Evolutionary conservation across 2,888 invertebrate genomes (phyloP).

Genomic region (Blomia tropicalis): DNA sequence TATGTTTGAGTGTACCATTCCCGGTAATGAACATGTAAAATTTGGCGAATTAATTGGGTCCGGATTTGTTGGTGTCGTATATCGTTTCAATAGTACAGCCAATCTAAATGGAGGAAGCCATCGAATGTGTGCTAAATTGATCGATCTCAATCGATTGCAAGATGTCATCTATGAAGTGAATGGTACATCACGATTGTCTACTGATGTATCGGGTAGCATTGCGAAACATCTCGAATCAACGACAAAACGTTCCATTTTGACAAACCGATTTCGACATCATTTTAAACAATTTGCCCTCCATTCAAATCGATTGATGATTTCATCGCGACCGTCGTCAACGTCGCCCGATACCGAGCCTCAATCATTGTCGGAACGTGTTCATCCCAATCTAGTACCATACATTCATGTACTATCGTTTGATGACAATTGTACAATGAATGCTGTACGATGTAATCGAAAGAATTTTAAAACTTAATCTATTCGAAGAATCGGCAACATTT

Average conservation of each 20-base stretch:
- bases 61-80: not conserved
- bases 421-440: not conserved
- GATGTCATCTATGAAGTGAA: not conserved
- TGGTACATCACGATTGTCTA: not conserved
- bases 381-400: not conserved
- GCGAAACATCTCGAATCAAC: not conserved
- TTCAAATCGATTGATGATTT: not conserved
- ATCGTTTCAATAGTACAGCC: not conserved
- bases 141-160: not conserved
- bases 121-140: not conserved
- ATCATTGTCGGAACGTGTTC: not conserved
- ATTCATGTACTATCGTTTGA: not conserved
- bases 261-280: not conserved
- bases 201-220: not conserved
- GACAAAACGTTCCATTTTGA: not conserved
- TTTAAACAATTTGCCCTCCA: not conserved
- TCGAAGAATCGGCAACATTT: not conserved
- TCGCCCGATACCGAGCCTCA: slow-evolving; percentile 9
- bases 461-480: too few species aligned
- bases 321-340: not conserved
- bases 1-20: not conserved
- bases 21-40: not conserved
- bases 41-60: not conserved
- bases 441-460: not conserved
- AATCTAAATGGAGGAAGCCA: too few species aligned